Evolutionary conservation across 2,113 vertebrate genomes (phyloP), one percentile per base, ranked within the genome.

Genomic region (Rhombomys opimus): DNA sequence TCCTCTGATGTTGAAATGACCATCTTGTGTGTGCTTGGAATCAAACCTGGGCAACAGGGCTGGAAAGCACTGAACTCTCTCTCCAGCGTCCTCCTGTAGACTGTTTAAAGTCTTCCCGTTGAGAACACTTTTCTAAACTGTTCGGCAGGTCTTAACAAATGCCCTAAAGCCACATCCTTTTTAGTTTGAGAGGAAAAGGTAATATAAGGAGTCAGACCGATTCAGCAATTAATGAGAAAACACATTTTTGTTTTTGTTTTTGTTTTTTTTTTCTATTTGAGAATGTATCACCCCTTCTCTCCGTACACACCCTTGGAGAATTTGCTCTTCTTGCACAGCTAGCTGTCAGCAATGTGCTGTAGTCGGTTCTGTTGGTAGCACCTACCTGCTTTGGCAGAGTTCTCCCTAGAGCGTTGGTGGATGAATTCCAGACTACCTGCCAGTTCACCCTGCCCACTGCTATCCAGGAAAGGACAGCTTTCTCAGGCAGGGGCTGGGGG

Each of bases 201-300:
- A 57, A 14, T 23, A 11, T 92, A 73, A 89, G 32, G 8, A 61
- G 61, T 82, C 77, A 89, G 52, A 84, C 41, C 11, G 52, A 85
- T 38, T 87, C 27, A 80, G n/a, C 70, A 93, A 57, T 91, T 7
- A 41, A 89, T 67, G 67, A 96, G 88, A 90, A 96, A 89, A 89
- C 59, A 86, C 30, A 46, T 46, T 46, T 46, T 46, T 14, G 67
- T 93, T 70, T 46, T 20, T 12, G 8, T 23, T 59, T 32, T 57
- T 5, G 41, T 32, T 87, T 50, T 32, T 14, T 38, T 41, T 20
- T 35, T 10, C 5, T 38, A 23, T 7, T 35, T 52, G 41, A 52
- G 85, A 73, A 30, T 46, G 14, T 54, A 11, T 27, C 13, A 2
- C 25, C 13, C 23, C 8, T 27, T 15, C 18, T 2, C 27, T 35